These are phyloP conservation scores for Ophonus ardosiacus DNA, from an alignment of 2,888 invertebrate genomes.

Conservation along the genomic window DNA sequence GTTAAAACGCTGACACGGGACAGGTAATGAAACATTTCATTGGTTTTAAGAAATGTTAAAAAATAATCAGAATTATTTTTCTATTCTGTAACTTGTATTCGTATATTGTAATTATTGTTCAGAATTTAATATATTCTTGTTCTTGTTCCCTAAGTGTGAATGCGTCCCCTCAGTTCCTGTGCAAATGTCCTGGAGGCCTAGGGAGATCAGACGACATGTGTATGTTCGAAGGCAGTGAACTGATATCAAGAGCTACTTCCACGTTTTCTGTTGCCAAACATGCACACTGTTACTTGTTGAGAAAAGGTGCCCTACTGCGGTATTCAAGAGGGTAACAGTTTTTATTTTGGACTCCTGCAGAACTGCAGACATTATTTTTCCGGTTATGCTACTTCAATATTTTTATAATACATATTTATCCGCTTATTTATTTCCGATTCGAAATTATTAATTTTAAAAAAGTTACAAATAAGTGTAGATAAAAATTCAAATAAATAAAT, in stretches of 20 bases:
- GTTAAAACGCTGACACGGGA: too few relatives aligned
- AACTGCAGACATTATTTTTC: not conserved
- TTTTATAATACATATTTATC: not conserved
- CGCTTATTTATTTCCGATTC: too few relatives aligned
- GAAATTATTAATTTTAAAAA: too few relatives aligned
- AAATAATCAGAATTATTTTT: too few relatives aligned
- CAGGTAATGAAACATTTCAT: too few relatives aligned
- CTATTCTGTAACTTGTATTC: not conserved
- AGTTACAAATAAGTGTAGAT: too few relatives aligned
- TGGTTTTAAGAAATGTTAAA: too few relatives aligned
- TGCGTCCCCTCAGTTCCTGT: not conserved
- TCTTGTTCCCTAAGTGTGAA: not conserved
- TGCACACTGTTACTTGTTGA: not conserved
- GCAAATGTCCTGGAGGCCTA: not conserved
- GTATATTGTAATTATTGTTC: not conserved
- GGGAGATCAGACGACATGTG: not conserved
- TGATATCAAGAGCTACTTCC: conserved; percentile 27
- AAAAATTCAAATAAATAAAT: too few relatives aligned
- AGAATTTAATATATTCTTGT: not conserved
- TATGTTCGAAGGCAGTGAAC: conserved; percentile 23
- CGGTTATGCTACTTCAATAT: not conserved
- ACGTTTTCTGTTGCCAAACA: conserved; percentile 20
- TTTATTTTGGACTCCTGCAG: not conserved
- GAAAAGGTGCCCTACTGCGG: not conserved
- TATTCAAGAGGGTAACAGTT: not conserved